Conservation (phyloP, 2,888 invertebrate species). For the Dorcus parallelipipedus region DNA sequence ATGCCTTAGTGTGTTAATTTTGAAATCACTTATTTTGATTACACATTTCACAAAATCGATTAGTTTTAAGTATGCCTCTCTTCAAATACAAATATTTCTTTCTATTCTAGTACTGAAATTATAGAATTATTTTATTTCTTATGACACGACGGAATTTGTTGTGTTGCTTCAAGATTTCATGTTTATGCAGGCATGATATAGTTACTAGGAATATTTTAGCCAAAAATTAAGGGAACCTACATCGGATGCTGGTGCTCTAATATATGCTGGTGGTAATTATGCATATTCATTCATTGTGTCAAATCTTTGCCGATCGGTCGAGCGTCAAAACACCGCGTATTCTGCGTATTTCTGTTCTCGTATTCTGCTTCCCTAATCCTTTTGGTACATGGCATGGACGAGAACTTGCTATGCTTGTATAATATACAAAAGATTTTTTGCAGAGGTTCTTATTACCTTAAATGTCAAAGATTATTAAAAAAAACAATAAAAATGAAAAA, state of each 20-base stretch:
- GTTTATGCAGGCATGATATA: not conserved
- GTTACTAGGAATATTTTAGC: no score
- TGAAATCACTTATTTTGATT: not conserved
- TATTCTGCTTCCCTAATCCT: constrained; percentile 1
- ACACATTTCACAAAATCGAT: no score
- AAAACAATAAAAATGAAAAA: no score
- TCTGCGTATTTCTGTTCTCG: not conserved
- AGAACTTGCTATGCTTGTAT: not conserved
- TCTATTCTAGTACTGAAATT: not conserved
- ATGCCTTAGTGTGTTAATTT: not conserved
- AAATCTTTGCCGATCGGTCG: no score
- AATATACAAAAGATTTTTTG: no score
- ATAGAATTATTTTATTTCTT: not conserved
- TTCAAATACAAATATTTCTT: not conserved
- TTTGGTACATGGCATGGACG: constrained; percentile 9
- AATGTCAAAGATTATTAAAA: no score
- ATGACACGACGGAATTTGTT: not conserved
- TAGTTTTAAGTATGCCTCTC: no score
- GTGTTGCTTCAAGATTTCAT: not conserved
- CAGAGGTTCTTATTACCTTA: no score
- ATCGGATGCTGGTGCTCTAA: constrained; percentile 24
- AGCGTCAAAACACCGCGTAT: no score
- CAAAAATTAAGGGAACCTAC: constrained; percentile 6
- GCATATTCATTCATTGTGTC: constrained; percentile 20
- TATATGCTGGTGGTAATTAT: constrained; percentile 29